Evolutionary conservation across 2,888 invertebrate genomes (phyloP), one percentile per base, ranked within the genome.

Genomic region (Ditula angustiorana): DNA sequence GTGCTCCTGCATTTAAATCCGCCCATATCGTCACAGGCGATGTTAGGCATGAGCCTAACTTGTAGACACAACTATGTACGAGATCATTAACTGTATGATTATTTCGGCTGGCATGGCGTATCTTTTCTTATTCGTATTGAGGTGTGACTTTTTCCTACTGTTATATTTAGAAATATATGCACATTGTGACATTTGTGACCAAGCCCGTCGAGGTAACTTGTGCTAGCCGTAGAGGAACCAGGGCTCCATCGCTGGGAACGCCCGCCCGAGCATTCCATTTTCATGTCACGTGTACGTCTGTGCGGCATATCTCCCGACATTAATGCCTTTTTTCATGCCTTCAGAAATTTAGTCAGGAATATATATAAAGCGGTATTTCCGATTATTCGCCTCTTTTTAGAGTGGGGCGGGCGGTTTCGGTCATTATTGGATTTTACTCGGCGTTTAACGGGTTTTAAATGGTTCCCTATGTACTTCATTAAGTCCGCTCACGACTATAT

Each of bases 361-460:
- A 77, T 70, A 77, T 70, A 73, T 70, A 72, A 74, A 74, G 66
- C 68, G 71, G 69, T 66, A 66, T 75, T 77, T 68, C 71, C 74
- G 73, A 78, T 79, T 78, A 78, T 77, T 77, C 71, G 62, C 71
- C 70, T 67, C 63, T 49, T 61, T 67, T 73, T 70, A 71, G 65
- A 58, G 69, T 55, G 68, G 58, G 58, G 66, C 56, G 61, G 58
- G 60, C 53, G 56, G 62, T 49, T 64, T 71, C 69, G 67, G 65
- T 75, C 73, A 74, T 79, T 79, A 76, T 77, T 77, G 74, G 74
- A 76, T 78, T 80, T 74, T 61, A 70, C 66, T 66, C 50, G 46
- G 28, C 57, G 67, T 57, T 55, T 61, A 71, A 69, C 71, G 69
- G 72, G 72, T 71, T 69, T 75, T 73, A 72, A 63, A 74, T 71